A percentile compares a stretch with the other conserved stretches of the same genome.
phyloP scores from a whole-genome alignment of 92 coral and sea anemone genomes.

The Epizoanthus scotinus region DNA sequence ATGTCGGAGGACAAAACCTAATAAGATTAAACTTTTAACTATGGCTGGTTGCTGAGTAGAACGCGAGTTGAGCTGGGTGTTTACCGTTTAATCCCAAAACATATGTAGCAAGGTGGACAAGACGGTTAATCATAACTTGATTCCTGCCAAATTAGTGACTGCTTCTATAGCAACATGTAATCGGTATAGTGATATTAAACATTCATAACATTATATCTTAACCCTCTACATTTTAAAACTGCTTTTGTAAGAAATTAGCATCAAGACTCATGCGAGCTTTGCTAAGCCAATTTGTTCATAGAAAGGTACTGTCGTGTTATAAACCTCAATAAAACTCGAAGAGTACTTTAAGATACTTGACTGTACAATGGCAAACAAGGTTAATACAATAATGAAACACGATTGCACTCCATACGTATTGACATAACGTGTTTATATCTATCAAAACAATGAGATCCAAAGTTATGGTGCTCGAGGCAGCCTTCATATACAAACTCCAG shows the following conservation, averaged over 20 bases:
- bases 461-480: not conserved
- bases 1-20: not conserved
- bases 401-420: slow-evolving; percentile 4
- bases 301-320: not conserved
- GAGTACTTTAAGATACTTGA: slow-evolving; percentile 2
- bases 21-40: slow-evolving; percentile 2
- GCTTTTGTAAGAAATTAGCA: not conserved
- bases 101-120: not conserved
- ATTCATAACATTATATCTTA: not conserved
- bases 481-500: not conserved
- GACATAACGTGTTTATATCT: not conserved
- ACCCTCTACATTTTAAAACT: not conserved
- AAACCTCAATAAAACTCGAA: not conserved
- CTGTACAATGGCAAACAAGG: not conserved
- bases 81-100: not conserved
- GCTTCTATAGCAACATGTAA: not conserved
- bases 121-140: not conserved
- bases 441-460: slow-evolving; percentile 9
- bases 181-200: not conserved
- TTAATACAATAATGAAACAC: not conserved
- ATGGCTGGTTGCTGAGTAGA: not conserved
- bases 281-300: not conserved
- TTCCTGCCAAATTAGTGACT: not conserved
- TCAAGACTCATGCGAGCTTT: not conserved
- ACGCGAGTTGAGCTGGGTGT: not conserved